Evolutionary conservation across 30 jellyfish, hydroid and myxozoan species (phyloP).

Genomic region (Chironex yamaguchii): DNA sequence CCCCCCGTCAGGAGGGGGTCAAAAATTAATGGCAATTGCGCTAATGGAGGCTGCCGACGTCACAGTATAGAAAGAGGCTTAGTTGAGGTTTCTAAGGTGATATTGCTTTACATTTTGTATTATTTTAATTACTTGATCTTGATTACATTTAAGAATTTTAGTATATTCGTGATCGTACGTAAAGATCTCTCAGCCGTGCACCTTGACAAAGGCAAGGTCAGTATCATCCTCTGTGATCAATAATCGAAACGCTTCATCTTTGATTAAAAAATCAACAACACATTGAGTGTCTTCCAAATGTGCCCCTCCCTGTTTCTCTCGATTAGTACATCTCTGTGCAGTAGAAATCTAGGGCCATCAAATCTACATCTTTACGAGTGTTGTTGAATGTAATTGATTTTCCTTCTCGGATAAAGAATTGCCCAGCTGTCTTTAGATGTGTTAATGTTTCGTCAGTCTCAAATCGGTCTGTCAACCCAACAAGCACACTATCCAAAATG

Average conservation of each 20-base stretch:
- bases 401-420: constrained; percentile 34
- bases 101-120: no score
- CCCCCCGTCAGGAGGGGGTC: no score
- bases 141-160: no score
- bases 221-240: background rate
- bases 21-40: no score
- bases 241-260: background rate
- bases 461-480: constrained; percentile 48
- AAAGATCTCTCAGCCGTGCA: constrained; percentile 1
- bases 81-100: no score
- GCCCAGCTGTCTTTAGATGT: constrained; percentile 24
- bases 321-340: background rate
- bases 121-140: no score
- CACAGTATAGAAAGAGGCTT: no score
- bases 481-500: background rate
- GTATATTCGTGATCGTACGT: no score
- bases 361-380: constrained; percentile 26
- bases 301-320: background rate
- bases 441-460: constrained; percentile 57
- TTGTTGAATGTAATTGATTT: constrained; percentile 20
- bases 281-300: background rate
- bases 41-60: no score
- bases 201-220: background rate
- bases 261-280: background rate
- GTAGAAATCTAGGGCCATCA: background rate